A percentile compares a stretch with the other conserved stretches of the same genome.
Evolutionary conservation across 2,888 invertebrate species (phyloP).

Genomic region (Dorcus parallelipipedus): DNA sequence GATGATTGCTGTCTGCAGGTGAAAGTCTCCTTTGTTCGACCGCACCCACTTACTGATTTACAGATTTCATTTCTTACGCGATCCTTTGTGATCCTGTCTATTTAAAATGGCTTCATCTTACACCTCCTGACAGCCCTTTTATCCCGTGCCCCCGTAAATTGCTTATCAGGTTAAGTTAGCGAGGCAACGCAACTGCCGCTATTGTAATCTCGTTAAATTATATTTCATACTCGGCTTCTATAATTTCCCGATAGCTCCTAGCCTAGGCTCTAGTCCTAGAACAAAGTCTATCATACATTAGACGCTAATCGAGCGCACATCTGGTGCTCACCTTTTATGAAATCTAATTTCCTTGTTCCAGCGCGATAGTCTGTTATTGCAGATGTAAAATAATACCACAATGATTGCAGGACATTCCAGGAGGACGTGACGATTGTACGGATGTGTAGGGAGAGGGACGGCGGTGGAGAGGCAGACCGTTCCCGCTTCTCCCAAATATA

Average conservation of each 20-base stretch:
- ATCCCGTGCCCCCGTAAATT: slow-evolving; percentile 4
- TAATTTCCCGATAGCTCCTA: background rate
- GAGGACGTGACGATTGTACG: slow-evolving; percentile 31
- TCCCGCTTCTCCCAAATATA: slow-evolving; percentile 33
- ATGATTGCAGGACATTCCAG: slow-evolving; percentile 33
- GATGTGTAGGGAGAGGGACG: slow-evolving; percentile 3
- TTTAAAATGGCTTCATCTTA: slow-evolving; percentile 35
- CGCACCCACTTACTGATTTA: slow-evolving; percentile 28
- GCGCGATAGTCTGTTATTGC: slow-evolving; percentile 27
- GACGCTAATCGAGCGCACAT: slow-evolving; percentile 23
- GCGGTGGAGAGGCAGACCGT: slow-evolving; percentile 1
- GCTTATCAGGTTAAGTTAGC: background rate
- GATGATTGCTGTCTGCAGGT: slow-evolving; percentile 33
- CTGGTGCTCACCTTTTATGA: slow-evolving; percentile 29
- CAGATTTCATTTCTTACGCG: slow-evolving; percentile 34
- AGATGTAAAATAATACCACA: slow-evolving; percentile 34
- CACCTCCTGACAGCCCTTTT: slow-evolving; percentile 14
- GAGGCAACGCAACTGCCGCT: background rate
- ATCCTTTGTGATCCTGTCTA: slow-evolving; percentile 33
- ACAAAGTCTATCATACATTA: background rate
- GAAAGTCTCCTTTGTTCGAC: slow-evolving; percentile 35
- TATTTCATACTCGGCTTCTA: background rate
- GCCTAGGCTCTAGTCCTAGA: background rate
- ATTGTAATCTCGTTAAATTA: slow-evolving; percentile 1
- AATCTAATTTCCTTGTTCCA: slow-evolving; percentile 28